phyloP scores from a whole-genome alignment of 2,888 invertebrate genomes.

The Epinotia brunnichana region DNA sequence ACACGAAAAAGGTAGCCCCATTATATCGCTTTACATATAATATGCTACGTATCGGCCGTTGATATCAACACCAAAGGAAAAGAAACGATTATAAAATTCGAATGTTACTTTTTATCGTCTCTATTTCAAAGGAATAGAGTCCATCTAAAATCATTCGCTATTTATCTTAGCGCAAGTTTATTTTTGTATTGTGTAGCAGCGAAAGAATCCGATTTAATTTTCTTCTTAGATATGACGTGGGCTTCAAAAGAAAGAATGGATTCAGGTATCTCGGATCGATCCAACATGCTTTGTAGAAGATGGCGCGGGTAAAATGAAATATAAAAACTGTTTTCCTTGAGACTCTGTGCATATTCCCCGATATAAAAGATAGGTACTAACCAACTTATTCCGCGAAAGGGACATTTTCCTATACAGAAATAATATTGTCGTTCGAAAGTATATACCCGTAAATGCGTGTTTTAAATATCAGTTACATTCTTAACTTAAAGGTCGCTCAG shows the following conservation, averaged over 20 bases:
- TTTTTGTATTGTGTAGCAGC: conserved; percentile 5
- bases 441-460: neutral
- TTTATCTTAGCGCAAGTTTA: neutral
- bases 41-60: conserved; percentile 10
- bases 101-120: neutral
- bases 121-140: conserved; percentile 14
- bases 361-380: neutral
- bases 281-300: conserved; percentile 25
- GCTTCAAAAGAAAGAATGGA: conserved; percentile 22
- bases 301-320: conserved; percentile 1
- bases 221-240: conserved; percentile 17
- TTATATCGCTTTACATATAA: conserved; percentile 1
- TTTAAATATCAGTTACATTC: neutral
- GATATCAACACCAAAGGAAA: neutral
- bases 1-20: conserved; percentile 19
- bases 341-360: neutral
- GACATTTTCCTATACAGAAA: neutral
- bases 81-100: neutral
- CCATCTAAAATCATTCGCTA: conserved; percentile 5
- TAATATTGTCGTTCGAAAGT: too few relatives aligned
- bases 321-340: conserved; percentile 7
- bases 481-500: neutral
- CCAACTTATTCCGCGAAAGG: neutral
- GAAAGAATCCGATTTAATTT: conserved; percentile 24
- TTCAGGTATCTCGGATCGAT: conserved; percentile 27